A percentile compares a stretch with the other conserved stretches of the same genome.
These are phyloP conservation scores for Pantelozetes paolii DNA, from an alignment of 2,888 invertebrate species.

Conservation along the genomic window DNA sequence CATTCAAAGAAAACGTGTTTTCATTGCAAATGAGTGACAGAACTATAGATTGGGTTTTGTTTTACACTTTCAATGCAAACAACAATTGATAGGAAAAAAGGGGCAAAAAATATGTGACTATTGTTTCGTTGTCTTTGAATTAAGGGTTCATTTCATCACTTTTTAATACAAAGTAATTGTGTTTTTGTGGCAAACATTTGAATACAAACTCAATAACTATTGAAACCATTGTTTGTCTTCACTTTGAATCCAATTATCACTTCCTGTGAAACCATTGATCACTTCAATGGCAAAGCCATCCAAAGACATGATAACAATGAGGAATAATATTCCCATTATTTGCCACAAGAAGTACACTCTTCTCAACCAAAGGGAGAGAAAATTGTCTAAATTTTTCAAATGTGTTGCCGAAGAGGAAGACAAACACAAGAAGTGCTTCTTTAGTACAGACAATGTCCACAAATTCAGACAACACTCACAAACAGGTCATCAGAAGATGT, in stretches of 20 bases:
- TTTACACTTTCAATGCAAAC: background rate
- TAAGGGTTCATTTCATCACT: conserved; percentile 2
- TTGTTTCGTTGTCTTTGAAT: too few species aligned
- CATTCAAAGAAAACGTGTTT: background rate
- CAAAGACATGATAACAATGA: background rate
- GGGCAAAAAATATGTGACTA: too few species aligned
- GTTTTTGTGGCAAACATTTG: background rate
- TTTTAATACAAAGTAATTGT: background rate
- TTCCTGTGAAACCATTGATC: too few species aligned
- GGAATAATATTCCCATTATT: conserved; percentile 15
- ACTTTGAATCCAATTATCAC: too few species aligned
- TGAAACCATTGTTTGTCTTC: too few species aligned
- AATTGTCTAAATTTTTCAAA: conserved; percentile 26
- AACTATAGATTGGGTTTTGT: background rate
- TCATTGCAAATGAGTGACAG: background rate
- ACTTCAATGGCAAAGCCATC: too few species aligned
- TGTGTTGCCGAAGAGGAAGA: background rate
- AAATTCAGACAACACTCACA: background rate
- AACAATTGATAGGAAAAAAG: too few species aligned
- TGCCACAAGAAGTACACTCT: background rate
- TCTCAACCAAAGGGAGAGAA: background rate
- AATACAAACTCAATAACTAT: background rate
- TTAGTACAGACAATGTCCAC: background rate
- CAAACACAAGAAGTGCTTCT: background rate
- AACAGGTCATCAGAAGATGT: background rate